phyloP scores from a whole-genome alignment of 2,797 vertebrate genomes.

The Telmatherina bonti region DNA sequence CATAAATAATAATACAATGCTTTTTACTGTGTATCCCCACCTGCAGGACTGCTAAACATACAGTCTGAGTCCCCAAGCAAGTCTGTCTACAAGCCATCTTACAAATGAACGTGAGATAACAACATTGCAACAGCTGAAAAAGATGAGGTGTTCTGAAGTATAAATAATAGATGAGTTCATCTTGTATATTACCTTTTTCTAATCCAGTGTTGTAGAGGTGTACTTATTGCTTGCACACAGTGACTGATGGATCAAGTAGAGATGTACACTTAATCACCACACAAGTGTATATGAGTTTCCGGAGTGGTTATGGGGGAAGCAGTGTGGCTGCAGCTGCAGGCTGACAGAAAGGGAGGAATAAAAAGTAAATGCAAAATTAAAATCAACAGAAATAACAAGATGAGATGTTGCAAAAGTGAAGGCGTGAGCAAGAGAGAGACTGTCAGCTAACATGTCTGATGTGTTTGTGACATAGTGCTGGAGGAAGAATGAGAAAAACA shows the following conservation, averaged over 20 bases:
- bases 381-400: slow-evolving; percentile 17
- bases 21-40: no score
- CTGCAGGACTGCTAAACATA: no score
- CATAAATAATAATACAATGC: no score
- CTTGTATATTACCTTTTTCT: no score
- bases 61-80: no score
- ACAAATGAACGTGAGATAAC: no score
- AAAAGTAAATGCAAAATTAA: neutral
- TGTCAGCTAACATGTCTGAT: slow-evolving; percentile 11
- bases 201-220: no score
- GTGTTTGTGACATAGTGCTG: slow-evolving; percentile 14
- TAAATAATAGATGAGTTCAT: no score
- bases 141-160: no score
- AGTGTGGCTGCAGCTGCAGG: slow-evolving; percentile 4
- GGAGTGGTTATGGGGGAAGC: no score
- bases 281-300: neutral
- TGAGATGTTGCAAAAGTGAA: slow-evolving; percentile 29
- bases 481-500: neutral
- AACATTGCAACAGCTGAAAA: no score
- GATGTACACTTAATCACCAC: neutral
- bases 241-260: neutral
- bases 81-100: no score
- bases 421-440: slow-evolving; percentile 5
- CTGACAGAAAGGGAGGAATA: neutral
- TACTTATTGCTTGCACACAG: neutral